Conservation (phyloP, 2,888 invertebrate species). For the Doris montereyensis region DNA sequence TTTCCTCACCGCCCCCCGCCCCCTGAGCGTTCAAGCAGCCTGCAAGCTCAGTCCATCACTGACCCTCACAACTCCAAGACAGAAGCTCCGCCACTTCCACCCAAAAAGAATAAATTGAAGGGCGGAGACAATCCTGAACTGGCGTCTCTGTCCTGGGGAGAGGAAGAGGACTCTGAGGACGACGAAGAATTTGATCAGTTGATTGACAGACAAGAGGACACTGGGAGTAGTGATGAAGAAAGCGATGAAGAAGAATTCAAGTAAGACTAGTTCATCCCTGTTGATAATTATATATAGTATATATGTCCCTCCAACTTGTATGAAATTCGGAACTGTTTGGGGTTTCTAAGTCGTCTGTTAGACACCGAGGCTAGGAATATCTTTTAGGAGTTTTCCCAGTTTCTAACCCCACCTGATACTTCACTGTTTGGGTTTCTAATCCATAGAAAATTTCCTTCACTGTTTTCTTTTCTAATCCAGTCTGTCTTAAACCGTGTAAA, state of each 20-base stretch:
- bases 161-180: conserved; percentile 32
- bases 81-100: conserved; percentile 41
- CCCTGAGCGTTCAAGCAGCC: conserved; percentile 35
- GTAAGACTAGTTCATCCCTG: conserved; percentile 29
- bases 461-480: too few relatives aligned
- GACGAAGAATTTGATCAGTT: conserved; percentile 36
- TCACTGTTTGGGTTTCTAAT: too few relatives aligned
- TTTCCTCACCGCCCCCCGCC: conserved; percentile 44
- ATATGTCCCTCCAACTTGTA: too few relatives aligned
- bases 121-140: background rate
- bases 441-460: too few relatives aligned
- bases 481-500: too few relatives aligned
- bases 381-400: too few relatives aligned
- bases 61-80: conserved; percentile 43
- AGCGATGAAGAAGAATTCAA: conserved; percentile 32
- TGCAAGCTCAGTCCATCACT: background rate
- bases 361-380: too few relatives aligned
- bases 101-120: conserved; percentile 29
- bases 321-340: too few relatives aligned
- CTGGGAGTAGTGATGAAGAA: background rate
- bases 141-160: background rate
- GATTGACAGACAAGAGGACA: conserved; percentile 22
- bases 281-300: too few relatives aligned
- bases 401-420: too few relatives aligned
- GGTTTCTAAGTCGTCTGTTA: too few relatives aligned